Percentiles rank a stretch among this genome's conserved stretches.
Evolutionary conservation across 2,888 invertebrate species (phyloP).

Genomic region (Drosophila ustulata): DNA sequence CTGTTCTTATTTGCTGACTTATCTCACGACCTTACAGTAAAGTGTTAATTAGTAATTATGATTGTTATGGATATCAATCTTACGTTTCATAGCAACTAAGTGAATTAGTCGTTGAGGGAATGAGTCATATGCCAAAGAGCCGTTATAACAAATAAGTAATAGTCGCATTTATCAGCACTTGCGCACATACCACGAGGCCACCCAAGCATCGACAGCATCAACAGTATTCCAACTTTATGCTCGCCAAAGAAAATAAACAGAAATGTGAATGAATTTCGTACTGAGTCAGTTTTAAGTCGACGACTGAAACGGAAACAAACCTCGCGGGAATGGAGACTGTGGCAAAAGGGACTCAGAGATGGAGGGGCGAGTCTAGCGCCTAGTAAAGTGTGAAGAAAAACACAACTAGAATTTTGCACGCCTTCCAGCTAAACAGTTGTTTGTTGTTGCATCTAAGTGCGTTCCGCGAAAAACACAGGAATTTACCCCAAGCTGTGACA

Average conservation of each 20-base stretch:
- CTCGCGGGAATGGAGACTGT: neutral
- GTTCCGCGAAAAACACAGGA: slow-evolving; percentile 69
- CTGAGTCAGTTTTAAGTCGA: slow-evolving; percentile 14
- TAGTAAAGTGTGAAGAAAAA: slow-evolving; percentile 65
- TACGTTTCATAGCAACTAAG: neutral
- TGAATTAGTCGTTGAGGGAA: neutral
- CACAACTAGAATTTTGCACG: slow-evolving; percentile 63
- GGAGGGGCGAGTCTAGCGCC: slow-evolving; percentile 38
- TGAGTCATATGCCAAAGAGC: slow-evolving; percentile 17
- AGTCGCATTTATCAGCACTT: slow-evolving; percentile 52
- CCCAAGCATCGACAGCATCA: slow-evolving; percentile 57
- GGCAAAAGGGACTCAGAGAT: neutral
- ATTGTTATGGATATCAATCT: slow-evolving; percentile 17
- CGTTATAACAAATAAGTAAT: slow-evolving; percentile 47
- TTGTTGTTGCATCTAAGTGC: slow-evolving; percentile 67
- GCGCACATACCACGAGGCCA: slow-evolving; percentile 57
- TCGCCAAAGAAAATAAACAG: slow-evolving; percentile 46
- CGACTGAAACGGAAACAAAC: slow-evolving; percentile 32
- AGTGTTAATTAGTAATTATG: slow-evolving; percentile 59
- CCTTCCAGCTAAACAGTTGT: slow-evolving; percentile 73
- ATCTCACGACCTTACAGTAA: slow-evolving; percentile 31
- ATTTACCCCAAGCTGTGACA: slow-evolving; percentile 77
- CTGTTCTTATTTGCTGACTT: slow-evolving; percentile 37
- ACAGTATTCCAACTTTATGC: slow-evolving; percentile 11
- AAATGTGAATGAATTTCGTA: slow-evolving; percentile 46